These are phyloP conservation scores for Drosophila parabipectinata DNA, from an alignment of 1,140 invertebrate species.

Conservation along the genomic window DNA sequence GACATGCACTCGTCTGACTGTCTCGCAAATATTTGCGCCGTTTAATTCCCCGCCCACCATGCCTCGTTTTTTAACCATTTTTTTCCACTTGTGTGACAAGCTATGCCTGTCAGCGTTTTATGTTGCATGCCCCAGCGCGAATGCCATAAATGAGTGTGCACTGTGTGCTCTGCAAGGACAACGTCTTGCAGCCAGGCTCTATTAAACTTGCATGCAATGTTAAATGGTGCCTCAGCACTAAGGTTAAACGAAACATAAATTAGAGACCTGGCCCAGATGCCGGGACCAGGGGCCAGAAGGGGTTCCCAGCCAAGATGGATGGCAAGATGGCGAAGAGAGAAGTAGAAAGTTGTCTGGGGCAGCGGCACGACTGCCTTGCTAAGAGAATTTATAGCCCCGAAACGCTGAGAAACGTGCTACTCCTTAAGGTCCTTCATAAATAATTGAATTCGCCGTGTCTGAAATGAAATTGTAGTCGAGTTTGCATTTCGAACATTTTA, in stretches of 20 bases:
- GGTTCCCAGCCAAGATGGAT: slow-evolving; percentile 10
- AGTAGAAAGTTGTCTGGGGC: background rate
- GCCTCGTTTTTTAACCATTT: slow-evolving; percentile 27
- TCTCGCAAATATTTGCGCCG: slow-evolving; percentile 38
- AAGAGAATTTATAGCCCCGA: slow-evolving; percentile 65
- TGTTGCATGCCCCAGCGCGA: slow-evolving; percentile 39
- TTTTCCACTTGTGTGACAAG: slow-evolving; percentile 66
- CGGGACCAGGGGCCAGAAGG: background rate
- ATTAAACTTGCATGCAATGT: slow-evolving; percentile 77
- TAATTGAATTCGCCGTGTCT: slow-evolving; percentile 56
- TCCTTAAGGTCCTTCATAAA: slow-evolving; percentile 59
- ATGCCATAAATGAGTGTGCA: too few species aligned
- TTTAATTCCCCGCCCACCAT: slow-evolving; percentile 4
- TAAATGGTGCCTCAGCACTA: slow-evolving; percentile 77
- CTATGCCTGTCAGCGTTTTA: slow-evolving; percentile 74
- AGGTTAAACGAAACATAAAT: slow-evolving; percentile 79
- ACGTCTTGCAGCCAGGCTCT: slow-evolving; percentile 48
- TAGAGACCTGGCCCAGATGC: slow-evolving; percentile 42
- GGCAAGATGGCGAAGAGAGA: too few species aligned
- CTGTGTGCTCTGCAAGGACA: slow-evolving; percentile 56
- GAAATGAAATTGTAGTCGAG: slow-evolving; percentile 63
- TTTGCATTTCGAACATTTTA: slow-evolving; percentile 54
- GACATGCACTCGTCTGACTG: slow-evolving; percentile 60
- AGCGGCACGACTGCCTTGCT: slow-evolving; percentile 36
- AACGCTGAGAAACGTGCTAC: slow-evolving; percentile 38